Evolutionary conservation across 2,113 vertebrate species (phyloP).

Genomic region (Clarias magur): DNA sequence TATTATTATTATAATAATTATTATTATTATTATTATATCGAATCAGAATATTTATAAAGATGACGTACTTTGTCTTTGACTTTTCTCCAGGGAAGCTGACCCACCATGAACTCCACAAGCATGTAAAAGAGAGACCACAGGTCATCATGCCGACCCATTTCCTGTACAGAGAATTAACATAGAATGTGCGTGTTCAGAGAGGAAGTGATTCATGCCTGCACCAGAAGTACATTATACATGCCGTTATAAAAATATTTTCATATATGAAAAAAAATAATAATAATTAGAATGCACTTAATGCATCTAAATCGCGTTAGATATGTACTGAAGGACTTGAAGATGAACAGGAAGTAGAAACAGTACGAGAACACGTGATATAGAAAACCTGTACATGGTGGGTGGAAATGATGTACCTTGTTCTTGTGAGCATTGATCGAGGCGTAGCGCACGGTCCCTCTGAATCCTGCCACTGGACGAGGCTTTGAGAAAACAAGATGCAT

Average conservation of each 20-base stretch:
- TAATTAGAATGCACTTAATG: no score
- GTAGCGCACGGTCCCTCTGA: conserved; percentile 95
- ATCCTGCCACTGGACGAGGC: conserved; percentile 94
- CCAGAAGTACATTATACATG: not conserved
- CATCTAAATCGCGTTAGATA: no score
- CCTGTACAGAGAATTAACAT: conserved; percentile 70
- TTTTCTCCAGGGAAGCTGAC: conserved; percentile 97
- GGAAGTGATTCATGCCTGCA: not conserved
- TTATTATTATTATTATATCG: no score
- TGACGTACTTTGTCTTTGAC: conserved; percentile 93
- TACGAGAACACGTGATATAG: not conserved
- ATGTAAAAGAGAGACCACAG: conserved; percentile 99
- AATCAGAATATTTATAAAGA: no score
- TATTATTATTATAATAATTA: no score
- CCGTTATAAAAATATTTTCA: not conserved
- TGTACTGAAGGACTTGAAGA: not conserved
- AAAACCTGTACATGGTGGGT: not conserved
- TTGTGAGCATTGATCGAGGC: conserved; percentile 96
- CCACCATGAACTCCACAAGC: conserved; percentile 95
- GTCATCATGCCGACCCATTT: conserved; percentile 98
- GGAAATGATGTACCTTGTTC: conserved; percentile 82
- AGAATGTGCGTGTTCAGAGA: not conserved
- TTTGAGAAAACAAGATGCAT: conserved; percentile 60
- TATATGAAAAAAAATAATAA: no score
- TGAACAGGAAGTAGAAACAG: not conserved